Evolutionary conservation across 2,888 invertebrate species (phyloP).

Genomic region (Hololepta plana): DNA sequence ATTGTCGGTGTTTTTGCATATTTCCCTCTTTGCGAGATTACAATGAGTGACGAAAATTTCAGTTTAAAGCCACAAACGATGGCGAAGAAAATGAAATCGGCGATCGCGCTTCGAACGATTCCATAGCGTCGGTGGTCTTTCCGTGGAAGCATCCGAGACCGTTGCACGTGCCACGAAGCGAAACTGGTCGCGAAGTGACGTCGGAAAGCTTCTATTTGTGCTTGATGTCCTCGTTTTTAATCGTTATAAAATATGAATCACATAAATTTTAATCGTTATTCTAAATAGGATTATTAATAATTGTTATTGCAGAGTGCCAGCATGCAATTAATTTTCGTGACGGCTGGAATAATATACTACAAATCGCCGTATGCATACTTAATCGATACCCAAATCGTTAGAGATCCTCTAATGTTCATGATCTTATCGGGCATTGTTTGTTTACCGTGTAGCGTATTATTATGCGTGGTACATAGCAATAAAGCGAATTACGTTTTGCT

Average conservation of each 20-base stretch:
- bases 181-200: slow-evolving; percentile 9
- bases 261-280: background rate
- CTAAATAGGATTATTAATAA: no score
- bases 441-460: slow-evolving; percentile 12
- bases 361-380: slow-evolving; percentile 10
- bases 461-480: slow-evolving; percentile 11
- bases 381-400: slow-evolving; percentile 8
- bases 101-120: slow-evolving; percentile 9
- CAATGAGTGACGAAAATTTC: no score
- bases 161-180: slow-evolving; percentile 6
- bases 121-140: slow-evolving; percentile 10
- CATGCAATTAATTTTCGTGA: slow-evolving; percentile 8
- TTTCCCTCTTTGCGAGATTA: no score
- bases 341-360: slow-evolving; percentile 8
- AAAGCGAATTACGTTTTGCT: slow-evolving; percentile 10
- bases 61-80: no score
- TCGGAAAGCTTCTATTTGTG: slow-evolving; percentile 11
- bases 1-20: no score
- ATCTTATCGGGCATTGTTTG: slow-evolving; percentile 10
- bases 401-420: slow-evolving; percentile 9
- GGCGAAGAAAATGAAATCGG: no score
- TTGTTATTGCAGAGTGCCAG: no score
- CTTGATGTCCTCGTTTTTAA: slow-evolving; percentile 10
- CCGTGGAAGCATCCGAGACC: slow-evolving; percentile 8
- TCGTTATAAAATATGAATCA: slow-evolving; percentile 8